These are phyloP conservation scores for Meteorus cinctellus DNA, from an alignment of 2,888 invertebrate species.

Conservation along the genomic window DNA sequence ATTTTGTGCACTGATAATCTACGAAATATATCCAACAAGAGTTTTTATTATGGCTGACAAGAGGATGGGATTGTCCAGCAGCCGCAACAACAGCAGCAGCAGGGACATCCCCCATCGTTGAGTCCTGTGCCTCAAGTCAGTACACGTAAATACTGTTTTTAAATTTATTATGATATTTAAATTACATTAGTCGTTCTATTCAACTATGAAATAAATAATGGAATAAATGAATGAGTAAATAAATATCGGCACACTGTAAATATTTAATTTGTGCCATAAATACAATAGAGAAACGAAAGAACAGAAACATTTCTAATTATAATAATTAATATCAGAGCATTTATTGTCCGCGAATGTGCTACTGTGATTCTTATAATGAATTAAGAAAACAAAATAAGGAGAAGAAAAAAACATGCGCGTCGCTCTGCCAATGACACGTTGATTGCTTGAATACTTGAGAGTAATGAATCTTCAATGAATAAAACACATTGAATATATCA, in stretches of 20 bases:
- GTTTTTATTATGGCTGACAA: slow-evolving; percentile 84
- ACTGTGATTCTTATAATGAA: background rate
- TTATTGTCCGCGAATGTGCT: background rate
- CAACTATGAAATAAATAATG: slow-evolving; percentile 4
- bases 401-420: background rate
- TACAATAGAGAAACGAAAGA: background rate
- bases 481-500: background rate
- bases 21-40: slow-evolving; percentile 67
- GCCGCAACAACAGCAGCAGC: slow-evolving; percentile 58
- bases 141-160: slow-evolving; percentile 71
- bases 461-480: background rate
- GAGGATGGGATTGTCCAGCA: slow-evolving; percentile 75
- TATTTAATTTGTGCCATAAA: slow-evolving; percentile 12
- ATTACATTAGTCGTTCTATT: slow-evolving; percentile 10
- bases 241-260: slow-evolving; percentile 30
- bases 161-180: slow-evolving; percentile 43
- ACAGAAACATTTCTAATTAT: slow-evolving; percentile 1
- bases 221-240: slow-evolving; percentile 22
- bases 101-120: slow-evolving; percentile 68
- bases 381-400: background rate
- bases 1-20: slow-evolving; percentile 70
- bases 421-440: slow-evolving; percentile 5
- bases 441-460: background rate
- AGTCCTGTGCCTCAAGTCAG: slow-evolving; percentile 71
- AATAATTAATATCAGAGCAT: background rate